phyloP scores from a whole-genome alignment of 2,888 invertebrate species.

The Mystacides longicornis region DNA sequence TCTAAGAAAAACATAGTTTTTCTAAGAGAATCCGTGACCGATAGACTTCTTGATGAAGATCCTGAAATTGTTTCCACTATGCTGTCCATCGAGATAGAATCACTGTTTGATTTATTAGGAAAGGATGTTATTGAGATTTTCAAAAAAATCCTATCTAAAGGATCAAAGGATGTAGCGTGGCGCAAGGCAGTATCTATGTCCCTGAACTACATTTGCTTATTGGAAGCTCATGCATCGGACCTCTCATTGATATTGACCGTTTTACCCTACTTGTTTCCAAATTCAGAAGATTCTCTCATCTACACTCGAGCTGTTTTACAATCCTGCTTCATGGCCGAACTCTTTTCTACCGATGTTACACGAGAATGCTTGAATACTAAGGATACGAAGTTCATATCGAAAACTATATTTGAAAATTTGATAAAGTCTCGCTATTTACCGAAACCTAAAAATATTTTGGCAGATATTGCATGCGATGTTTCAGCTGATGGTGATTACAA shows the following conservation, averaged over 20 bases:
- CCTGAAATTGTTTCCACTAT: constrained; percentile 52
- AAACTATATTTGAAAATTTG: constrained; percentile 35
- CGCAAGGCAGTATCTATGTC: constrained; percentile 38
- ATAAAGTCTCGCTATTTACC: constrained; percentile 32
- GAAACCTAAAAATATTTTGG: constrained; percentile 7
- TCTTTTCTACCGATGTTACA: constrained; percentile 31
- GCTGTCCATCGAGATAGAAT: constrained; percentile 39
- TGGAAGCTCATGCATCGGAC: constrained; percentile 42
- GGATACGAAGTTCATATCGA: constrained; percentile 28
- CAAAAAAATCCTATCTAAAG: constrained; percentile 45
- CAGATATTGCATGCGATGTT: constrained; percentile 30
- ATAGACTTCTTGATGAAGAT: constrained; percentile 62
- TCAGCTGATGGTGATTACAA: constrained; percentile 27
- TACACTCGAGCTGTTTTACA: constrained; percentile 36
- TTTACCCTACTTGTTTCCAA: constrained; percentile 57
- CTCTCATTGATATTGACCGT: constrained; percentile 51
- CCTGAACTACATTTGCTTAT: constrained; percentile 43
- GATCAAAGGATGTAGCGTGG: constrained; percentile 35
- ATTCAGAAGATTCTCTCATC: constrained; percentile 33
- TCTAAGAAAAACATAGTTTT: constrained; percentile 50
- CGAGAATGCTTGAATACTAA: constrained; percentile 26
- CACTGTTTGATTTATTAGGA: constrained; percentile 39
- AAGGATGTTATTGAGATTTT: constrained; percentile 43
- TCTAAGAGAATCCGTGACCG: constrained; percentile 55
- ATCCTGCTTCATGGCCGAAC: constrained; percentile 38